These are phyloP conservation scores for Gobionotothen gibberifrons DNA, from an alignment of 2,797 vertebrate genomes.

Conservation along the genomic window DNA sequence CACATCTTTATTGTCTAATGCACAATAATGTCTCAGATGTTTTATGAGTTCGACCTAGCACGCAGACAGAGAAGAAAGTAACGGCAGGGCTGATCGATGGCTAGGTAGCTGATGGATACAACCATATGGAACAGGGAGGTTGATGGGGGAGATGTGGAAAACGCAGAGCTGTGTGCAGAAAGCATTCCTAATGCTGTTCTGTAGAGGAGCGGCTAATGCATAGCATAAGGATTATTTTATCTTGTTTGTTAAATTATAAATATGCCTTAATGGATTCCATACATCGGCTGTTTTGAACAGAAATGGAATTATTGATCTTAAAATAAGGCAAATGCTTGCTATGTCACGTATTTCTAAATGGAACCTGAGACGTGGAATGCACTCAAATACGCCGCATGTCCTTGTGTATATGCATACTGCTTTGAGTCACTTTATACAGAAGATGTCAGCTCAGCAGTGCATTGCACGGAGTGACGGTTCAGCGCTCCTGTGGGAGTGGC, in stretches of 20 bases:
- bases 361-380: neutral
- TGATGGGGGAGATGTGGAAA: conserved; percentile 56
- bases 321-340: neutral
- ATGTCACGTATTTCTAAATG: neutral
- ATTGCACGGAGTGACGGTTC: conserved; percentile 26
- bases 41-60: conserved; percentile 74
- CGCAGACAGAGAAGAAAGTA: conserved; percentile 72
- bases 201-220: conserved; percentile 47
- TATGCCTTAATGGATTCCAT: conserved; percentile 10
- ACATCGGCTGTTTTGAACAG: conserved; percentile 30
- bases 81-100: conserved; percentile 72
- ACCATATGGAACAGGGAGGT: conserved; percentile 69
- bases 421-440: conserved; percentile 27
- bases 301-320: conserved; percentile 14
- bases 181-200: conserved; percentile 51
- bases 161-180: conserved; percentile 36
- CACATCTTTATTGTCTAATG: conserved; percentile 79
- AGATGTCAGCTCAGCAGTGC: conserved; percentile 42
- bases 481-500: conserved; percentile 38
- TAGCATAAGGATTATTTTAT: conserved; percentile 25
- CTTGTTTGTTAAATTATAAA: conserved; percentile 46
- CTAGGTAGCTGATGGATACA: conserved; percentile 69
- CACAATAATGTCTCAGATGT: conserved; percentile 73
- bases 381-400: neutral
- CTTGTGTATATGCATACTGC: conserved; percentile 16